Percentiles rank a stretch among this genome's conserved stretches.
phyloP scores from a whole-genome alignment of 2,797 vertebrate genomes.

The Graptemys geographica region DNA sequence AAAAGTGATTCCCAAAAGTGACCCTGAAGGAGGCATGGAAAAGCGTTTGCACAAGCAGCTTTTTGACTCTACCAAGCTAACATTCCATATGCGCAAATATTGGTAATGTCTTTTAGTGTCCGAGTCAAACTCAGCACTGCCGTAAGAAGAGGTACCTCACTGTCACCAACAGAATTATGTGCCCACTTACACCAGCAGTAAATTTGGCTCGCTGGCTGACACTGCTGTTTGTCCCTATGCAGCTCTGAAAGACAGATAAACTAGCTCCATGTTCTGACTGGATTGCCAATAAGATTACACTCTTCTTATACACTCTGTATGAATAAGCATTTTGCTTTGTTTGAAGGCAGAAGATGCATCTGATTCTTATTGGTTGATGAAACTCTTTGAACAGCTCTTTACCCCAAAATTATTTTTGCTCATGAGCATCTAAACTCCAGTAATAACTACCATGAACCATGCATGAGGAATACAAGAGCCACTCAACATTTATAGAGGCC shows the following conservation, averaged over 20 bases:
- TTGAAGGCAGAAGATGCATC: not conserved
- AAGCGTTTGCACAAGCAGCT: accelerated
- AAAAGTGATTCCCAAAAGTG: not conserved
- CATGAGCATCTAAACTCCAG: not conserved
- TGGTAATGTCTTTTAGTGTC: not conserved
- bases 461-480: not conserved
- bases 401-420: accelerated
- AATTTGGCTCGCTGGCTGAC: not conserved
- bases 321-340: no score
- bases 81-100: accelerated
- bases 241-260: not conserved
- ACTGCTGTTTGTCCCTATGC: not conserved
- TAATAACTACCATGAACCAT: accelerated
- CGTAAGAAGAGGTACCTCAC: not conserved
- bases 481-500: no score
- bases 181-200: not conserved
- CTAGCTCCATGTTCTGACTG: not conserved
- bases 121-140: not conserved
- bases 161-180: not conserved
- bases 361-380: not conserved
- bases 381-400: not conserved
- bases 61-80: not conserved
- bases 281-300: not conserved
- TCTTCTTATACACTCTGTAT: accelerated
- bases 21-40: not conserved